Evolutionary conservation across 1,140 invertebrate species (phyloP).

Genomic region (Macrostomum lignano): DNA sequence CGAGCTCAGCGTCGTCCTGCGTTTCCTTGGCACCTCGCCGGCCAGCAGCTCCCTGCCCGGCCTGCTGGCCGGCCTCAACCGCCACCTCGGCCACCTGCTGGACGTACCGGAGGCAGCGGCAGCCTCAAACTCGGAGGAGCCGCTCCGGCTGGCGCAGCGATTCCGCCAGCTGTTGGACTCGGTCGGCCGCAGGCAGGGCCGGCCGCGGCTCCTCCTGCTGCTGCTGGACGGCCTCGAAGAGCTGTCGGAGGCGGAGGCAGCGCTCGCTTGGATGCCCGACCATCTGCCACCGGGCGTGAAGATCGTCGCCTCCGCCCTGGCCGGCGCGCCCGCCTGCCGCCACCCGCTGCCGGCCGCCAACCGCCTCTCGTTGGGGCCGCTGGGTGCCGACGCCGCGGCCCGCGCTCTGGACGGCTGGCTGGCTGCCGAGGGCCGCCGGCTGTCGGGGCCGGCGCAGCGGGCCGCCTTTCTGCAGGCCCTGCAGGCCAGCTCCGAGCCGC

Average conservation of each 20-base stretch:
- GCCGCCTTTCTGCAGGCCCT: constrained; percentile 12
- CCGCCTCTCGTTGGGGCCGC: too few relatives aligned
- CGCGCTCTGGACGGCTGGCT: too few relatives aligned
- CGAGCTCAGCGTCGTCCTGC: constrained; percentile 11
- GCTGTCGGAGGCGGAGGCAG: constrained; percentile 11
- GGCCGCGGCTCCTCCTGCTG: constrained; percentile 12
- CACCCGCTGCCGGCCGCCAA: too few relatives aligned
- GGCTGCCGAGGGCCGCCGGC: too few relatives aligned
- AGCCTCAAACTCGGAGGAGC: constrained; percentile 8
- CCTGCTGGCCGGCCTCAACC: constrained; percentile 13
- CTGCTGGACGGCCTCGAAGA: constrained; percentile 17
- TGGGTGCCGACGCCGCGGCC: too few relatives aligned
- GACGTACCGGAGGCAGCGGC: too few relatives aligned
- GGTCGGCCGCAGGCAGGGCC: neutral
- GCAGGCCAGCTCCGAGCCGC: constrained; percentile 9
- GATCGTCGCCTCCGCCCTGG: constrained; percentile 15
- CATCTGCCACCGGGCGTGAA: constrained; percentile 16
- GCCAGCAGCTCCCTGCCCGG: constrained; percentile 11
- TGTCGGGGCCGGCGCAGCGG: too few relatives aligned
- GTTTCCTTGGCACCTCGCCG: constrained; percentile 16
- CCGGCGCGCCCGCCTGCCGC: too few relatives aligned
- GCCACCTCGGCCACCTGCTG: constrained; percentile 13
- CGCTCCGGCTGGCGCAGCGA: too few relatives aligned
- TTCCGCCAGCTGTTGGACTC: too few relatives aligned
- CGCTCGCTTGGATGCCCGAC: constrained; percentile 18